phyloP scores from a whole-genome alignment of 2,888 invertebrate genomes.

The Halictus quadricinctus region DNA sequence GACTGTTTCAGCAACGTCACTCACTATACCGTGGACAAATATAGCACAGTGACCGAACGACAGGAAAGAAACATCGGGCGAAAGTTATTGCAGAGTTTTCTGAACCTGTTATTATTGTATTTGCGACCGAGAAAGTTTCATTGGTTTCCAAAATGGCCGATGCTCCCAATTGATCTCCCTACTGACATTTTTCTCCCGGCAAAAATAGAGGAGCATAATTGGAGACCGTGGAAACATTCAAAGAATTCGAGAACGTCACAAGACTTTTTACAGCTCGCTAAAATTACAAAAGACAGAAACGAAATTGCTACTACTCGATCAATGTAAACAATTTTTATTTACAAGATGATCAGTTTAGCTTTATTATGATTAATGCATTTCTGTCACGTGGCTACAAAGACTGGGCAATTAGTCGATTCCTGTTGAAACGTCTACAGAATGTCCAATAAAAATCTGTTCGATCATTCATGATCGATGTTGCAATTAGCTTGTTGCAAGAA shows the following conservation, averaged over 20 bases:
- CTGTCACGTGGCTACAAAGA: not conserved
- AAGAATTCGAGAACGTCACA: not conserved
- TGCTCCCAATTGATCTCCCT: not conserved
- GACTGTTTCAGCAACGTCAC: not conserved
- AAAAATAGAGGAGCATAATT: not conserved
- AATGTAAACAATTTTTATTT: not conserved
- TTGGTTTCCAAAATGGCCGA: not conserved
- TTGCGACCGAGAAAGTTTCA: conserved; percentile 41
- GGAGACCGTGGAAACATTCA: not conserved
- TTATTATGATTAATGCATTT: not conserved
- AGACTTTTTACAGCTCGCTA: not conserved
- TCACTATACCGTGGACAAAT: not conserved
- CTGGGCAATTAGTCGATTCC: not conserved
- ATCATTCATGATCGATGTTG: not conserved
- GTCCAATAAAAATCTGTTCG: not conserved
- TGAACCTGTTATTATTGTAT: conserved; percentile 66
- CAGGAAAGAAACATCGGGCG: not conserved
- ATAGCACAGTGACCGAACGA: not conserved
- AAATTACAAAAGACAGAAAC: too few relatives aligned
- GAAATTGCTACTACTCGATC: not conserved
- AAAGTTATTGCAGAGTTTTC: not conserved
- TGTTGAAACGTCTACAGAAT: not conserved
- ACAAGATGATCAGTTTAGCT: not conserved
- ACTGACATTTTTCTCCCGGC: not conserved
- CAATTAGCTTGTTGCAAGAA: not conserved